Evolutionary conservation across 2,113 vertebrate species (phyloP).

Genomic region (Hiodon alosoides): DNA sequence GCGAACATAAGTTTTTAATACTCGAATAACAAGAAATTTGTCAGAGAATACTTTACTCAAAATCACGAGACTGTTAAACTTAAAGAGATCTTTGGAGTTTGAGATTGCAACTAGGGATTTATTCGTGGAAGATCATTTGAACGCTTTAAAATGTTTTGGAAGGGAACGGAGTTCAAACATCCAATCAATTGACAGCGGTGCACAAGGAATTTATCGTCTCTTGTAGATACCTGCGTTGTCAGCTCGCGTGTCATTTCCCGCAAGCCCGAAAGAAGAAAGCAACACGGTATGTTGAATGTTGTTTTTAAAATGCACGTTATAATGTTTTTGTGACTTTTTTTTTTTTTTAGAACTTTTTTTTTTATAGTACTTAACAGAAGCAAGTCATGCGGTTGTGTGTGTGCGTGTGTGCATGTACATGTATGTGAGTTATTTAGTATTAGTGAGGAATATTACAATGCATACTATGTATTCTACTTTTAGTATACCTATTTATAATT

Average conservation of each 20-base stretch:
- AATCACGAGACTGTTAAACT: not conserved
- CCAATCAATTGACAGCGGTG: too few species aligned
- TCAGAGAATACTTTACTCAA: conserved; percentile 3
- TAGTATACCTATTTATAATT: conserved; percentile 18
- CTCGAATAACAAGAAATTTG: not conserved
- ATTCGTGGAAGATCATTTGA: not conserved
- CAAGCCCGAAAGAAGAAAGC: too few species aligned
- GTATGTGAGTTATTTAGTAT: not conserved
- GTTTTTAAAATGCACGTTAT: not conserved
- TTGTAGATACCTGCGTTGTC: too few species aligned
- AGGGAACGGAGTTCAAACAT: too few species aligned
- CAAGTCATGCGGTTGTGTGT: too few species aligned
- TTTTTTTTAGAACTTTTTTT: not conserved
- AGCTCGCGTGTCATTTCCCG: too few species aligned
- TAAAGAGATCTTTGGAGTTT: not conserved
- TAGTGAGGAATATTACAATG: conserved; percentile 12
- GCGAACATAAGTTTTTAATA: not conserved
- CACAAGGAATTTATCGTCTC: too few species aligned
- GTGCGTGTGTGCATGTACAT: not conserved
- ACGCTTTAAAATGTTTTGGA: not conserved
- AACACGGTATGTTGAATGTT: not conserved
- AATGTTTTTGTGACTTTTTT: not conserved
- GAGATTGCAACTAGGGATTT: too few species aligned
- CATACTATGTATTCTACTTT: conserved; percentile 22
- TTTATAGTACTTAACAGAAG: too few species aligned